These are phyloP conservation scores for Clamator glandarius DNA, from an alignment of 2,797 vertebrate species.

Conservation along the genomic window DNA sequence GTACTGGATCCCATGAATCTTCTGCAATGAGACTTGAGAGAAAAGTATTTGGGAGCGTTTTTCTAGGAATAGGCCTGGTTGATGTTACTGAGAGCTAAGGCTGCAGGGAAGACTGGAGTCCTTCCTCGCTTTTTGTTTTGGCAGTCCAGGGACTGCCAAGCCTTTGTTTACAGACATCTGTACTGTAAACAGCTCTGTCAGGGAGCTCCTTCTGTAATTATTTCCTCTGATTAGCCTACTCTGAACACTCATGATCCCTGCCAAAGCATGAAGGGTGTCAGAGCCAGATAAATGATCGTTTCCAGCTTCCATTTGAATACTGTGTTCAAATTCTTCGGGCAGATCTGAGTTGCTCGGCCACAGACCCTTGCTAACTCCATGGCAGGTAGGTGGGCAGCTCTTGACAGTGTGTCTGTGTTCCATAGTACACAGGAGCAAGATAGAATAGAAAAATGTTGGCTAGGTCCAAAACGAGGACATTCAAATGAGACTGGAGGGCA, in stretches of 20 bases:
- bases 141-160: neutral
- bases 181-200: neutral
- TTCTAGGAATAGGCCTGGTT: neutral
- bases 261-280: neutral
- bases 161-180: neutral
- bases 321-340: neutral
- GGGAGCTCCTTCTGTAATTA: neutral
- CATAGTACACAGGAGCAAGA: neutral
- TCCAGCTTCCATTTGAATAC: neutral
- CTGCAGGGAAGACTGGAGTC: accelerated
- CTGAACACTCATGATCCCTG: neutral
- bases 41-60: neutral
- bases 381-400: neutral
- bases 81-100: accelerated
- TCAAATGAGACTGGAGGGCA: neutral
- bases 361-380: neutral
- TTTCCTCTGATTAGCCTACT: neutral
- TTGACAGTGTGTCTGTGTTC: neutral
- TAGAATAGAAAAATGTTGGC: neutral
- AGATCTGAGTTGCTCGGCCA: neutral
- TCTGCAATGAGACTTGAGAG: neutral
- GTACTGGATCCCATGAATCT: neutral
- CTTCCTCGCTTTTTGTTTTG: neutral
- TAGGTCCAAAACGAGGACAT: neutral
- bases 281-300: neutral